phyloP scores from a whole-genome alignment of 23 tunicate genomes.

The Halocynthia aurantium region DNA sequence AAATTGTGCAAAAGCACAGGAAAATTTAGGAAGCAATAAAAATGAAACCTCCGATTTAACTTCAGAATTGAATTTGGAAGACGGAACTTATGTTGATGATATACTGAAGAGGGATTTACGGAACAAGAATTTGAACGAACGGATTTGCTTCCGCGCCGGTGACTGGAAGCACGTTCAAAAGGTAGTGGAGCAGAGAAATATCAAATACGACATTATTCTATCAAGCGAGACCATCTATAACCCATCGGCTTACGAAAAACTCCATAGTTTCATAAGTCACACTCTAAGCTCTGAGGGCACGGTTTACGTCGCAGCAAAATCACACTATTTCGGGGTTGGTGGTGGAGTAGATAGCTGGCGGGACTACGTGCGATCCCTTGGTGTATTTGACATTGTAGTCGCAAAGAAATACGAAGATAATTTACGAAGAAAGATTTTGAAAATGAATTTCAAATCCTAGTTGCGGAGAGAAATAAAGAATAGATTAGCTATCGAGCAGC shows the following conservation, averaged over 20 bases:
- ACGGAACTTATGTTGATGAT: too few relatives aligned
- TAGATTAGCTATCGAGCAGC: not conserved
- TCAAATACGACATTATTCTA: conserved; percentile 57
- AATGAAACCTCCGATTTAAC: too few relatives aligned
- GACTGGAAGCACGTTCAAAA: conserved; percentile 35
- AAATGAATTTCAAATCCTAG: conserved; percentile 19
- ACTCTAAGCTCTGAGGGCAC: conserved; percentile 24
- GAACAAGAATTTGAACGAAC: too few relatives aligned
- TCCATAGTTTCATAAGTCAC: conserved; percentile 13
- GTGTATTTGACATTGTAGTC: conserved; percentile 23
- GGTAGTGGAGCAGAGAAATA: not conserved
- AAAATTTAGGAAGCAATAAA: too few relatives aligned
- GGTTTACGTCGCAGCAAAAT: conserved; percentile 52
- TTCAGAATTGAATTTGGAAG: too few relatives aligned
- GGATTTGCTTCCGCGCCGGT: conserved; percentile 33
- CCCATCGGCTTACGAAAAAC: conserved; percentile 16
- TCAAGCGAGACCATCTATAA: conserved; percentile 78
- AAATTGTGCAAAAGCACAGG: too few relatives aligned
- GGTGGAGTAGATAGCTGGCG: conserved; percentile 56
- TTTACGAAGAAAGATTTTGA: conserved; percentile 36
- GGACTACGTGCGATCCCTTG: conserved; percentile 30
- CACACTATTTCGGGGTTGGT: conserved; percentile 84
- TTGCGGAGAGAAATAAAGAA: not conserved
- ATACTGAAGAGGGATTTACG: too few relatives aligned
- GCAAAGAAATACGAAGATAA: conserved; percentile 29